A percentile compares a stretch with the other conserved stretches of the same genome.
Evolutionary conservation across 2,797 vertebrate species (phyloP).

Genomic region (Champsocephalus esox): DNA sequence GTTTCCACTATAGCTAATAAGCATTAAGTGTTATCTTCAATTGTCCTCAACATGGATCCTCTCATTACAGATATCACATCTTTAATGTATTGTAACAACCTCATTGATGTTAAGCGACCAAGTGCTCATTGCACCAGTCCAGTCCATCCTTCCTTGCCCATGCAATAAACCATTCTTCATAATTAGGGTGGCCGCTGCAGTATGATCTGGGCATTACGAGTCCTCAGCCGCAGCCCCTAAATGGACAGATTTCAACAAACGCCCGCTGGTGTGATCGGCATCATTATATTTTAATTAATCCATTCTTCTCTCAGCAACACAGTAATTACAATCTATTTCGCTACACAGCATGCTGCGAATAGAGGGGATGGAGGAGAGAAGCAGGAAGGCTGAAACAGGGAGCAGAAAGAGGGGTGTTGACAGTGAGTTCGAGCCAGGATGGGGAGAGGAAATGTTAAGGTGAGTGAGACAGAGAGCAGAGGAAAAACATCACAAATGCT

Average conservation of each 20-base stretch:
- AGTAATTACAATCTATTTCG: slow-evolving; percentile 83
- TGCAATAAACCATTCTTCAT: slow-evolving; percentile 80
- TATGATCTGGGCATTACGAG: slow-evolving; percentile 81
- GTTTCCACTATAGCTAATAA: slow-evolving; percentile 10
- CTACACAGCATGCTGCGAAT: slow-evolving; percentile 71
- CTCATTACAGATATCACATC: slow-evolving; percentile 65
- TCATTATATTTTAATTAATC: slow-evolving; percentile 86
- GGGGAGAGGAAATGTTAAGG: slow-evolving; percentile 41
- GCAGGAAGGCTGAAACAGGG: slow-evolving; percentile 38
- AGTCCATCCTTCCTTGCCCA: slow-evolving; percentile 61
- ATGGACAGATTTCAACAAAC: slow-evolving; percentile 79
- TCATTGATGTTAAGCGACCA: slow-evolving; percentile 71
- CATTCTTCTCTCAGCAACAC: slow-evolving; percentile 82
- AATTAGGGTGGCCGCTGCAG: slow-evolving; percentile 76
- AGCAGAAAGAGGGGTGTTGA: slow-evolving; percentile 32
- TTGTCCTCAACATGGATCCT: slow-evolving; percentile 55
- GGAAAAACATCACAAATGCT: slow-evolving; percentile 66
- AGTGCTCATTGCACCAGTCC: slow-evolving; percentile 53
- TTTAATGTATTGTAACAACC: slow-evolving; percentile 69
- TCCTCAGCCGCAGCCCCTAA: slow-evolving; percentile 76
- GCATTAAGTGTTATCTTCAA: slow-evolving; percentile 30
- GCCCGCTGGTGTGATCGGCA: slow-evolving; percentile 80
- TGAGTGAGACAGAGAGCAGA: slow-evolving; percentile 58
- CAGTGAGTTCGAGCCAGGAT: slow-evolving; percentile 34
- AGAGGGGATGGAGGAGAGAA: slow-evolving; percentile 60